Percentiles rank a stretch among this genome's conserved stretches.
Evolutionary conservation across 2,113 vertebrate species (phyloP).

Genomic region (Sander lucioperca): DNA sequence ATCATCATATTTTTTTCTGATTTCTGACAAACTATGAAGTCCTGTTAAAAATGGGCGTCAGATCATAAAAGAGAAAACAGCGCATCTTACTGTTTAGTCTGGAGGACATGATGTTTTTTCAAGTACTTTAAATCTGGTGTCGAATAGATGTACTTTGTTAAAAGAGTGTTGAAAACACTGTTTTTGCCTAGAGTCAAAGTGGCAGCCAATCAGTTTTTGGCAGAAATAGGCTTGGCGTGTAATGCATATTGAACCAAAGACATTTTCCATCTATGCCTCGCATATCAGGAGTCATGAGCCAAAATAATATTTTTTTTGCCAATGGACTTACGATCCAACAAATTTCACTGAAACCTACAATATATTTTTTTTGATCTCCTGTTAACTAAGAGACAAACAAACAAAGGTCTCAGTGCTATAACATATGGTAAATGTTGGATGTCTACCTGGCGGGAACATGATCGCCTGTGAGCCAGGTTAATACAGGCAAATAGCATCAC

Average conservation of each 20-base stretch:
- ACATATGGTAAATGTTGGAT: background rate
- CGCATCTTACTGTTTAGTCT: background rate
- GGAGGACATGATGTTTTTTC: background rate
- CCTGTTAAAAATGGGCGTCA: background rate
- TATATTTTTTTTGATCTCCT: background rate
- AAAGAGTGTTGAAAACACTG: background rate
- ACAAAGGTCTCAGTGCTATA: background rate
- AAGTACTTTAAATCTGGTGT: background rate
- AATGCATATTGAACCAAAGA: background rate
- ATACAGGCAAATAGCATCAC: constrained; percentile 37
- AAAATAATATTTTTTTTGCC: background rate
- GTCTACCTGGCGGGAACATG: constrained; percentile 10
- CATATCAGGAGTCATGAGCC: background rate
- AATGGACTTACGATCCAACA: no score
- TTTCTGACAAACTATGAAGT: no score
- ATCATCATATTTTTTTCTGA: background rate
- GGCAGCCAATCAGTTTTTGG: background rate
- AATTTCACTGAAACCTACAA: background rate
- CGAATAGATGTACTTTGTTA: background rate
- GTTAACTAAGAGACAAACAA: background rate
- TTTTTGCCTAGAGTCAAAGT: background rate
- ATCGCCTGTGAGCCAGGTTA: constrained; percentile 18
- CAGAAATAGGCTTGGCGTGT: background rate
- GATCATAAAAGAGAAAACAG: background rate
- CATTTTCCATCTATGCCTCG: background rate